Evolutionary conservation across 2,888 invertebrate species (phyloP), one percentile per base, ranked within the genome.

Genomic region (Galerucella pusilla): DNA sequence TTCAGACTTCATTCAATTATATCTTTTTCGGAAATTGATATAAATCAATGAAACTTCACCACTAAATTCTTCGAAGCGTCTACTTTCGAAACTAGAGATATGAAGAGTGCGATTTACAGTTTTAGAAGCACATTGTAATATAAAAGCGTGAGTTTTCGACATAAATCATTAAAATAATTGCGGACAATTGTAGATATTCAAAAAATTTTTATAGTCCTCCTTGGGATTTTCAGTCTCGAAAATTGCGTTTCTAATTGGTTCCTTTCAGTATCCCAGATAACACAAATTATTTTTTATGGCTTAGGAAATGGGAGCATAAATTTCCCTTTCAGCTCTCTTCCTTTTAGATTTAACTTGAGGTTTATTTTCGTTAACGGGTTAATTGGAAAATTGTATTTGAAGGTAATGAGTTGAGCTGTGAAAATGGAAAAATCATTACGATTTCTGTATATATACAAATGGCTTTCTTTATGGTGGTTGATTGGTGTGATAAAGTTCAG

Each of bases 281-380:
- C 68, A 68, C 59, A 68, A 68, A 68, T 68, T 68, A 68, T 68
- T 68, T 68, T 68, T 68, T 68, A 68, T 60, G 16, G 12, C 68
- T 25, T 5, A 16, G 68, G 60, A 60, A 68, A 68, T 68, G 45
- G 16, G 45, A 11, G 11, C 45, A 25, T 68, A 57, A 68, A 60
- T 68, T 68, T 57, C 16, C 1, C 25, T 35, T 54, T 68, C 57
- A 9, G 6, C 16, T 68, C 42, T 16, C 16, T 35, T 35, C 42
- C 42, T 54, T 35, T 35, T 12, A 52, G 35, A 68, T 25, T 57
- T 10, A 54, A 57, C 42, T 57, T 68, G 42, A 16, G 20, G 68
- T 68, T 28, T 68, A 68, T 68, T 68, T 57, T 42, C 4, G 14
- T 35, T 10, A 35, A 28, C 28, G 42, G 57, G 57, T 54, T 68